Evolutionary conservation across 37 sponge, comb jelly and placozoan species (phyloP).

Genomic region (Amphimedon queenslandica): DNA sequence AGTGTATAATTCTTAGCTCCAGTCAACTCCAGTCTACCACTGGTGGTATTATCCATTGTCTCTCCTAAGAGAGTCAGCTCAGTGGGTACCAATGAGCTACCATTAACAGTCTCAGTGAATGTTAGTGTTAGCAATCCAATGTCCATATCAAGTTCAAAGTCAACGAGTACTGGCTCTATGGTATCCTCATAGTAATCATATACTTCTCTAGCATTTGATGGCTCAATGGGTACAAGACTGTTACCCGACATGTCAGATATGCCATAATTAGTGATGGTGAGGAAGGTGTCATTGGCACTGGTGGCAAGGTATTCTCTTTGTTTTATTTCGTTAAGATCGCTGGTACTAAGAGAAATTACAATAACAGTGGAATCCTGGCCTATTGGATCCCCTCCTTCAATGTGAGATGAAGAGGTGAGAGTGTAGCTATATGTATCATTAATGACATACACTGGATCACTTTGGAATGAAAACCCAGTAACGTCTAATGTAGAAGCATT

Average conservation of each 20-base stretch:
- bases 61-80: slow-evolving; percentile 48
- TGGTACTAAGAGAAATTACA: slow-evolving; percentile 44
- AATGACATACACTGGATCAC: slow-evolving; percentile 5
- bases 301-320: slow-evolving; percentile 51
- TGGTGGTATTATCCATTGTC: slow-evolving; percentile 12
- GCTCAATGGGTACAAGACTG: slow-evolving; percentile 13
- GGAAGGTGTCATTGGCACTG: slow-evolving; percentile 33
- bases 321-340: slow-evolving; percentile 78
- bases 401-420: slow-evolving; percentile 37
- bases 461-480: slow-evolving; percentile 36
- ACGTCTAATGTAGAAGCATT: slow-evolving; percentile 68
- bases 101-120: slow-evolving; percentile 84
- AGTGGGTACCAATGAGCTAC: slow-evolving; percentile 31
- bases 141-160: slow-evolving; percentile 72
- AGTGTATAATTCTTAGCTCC: slow-evolving; percentile 39
- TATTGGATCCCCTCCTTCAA: slow-evolving; percentile 42
- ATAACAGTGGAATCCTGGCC: slow-evolving; percentile 71
- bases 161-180: slow-evolving; percentile 38
- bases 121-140: slow-evolving; percentile 58
- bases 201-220: not conserved
- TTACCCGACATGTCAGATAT: slow-evolving; percentile 79
- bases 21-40: slow-evolving; percentile 23
- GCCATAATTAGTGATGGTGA: slow-evolving; percentile 17
- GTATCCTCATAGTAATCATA: slow-evolving; percentile 42
- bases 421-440: slow-evolving; percentile 19